phyloP scores from a whole-genome alignment of 2,888 invertebrate species.

The Epinotia brunnichana region DNA sequence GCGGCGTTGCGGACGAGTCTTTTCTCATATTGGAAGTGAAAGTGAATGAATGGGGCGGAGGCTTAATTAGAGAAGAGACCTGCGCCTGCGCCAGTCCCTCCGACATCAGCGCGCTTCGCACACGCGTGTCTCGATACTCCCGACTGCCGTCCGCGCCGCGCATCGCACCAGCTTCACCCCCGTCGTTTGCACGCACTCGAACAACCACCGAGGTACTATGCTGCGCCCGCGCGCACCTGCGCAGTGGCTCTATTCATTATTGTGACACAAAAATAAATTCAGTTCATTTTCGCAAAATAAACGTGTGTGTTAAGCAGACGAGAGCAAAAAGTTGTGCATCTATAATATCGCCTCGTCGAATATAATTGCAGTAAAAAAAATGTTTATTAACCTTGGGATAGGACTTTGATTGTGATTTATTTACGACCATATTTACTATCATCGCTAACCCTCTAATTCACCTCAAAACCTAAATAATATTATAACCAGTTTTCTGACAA shows the following conservation, averaged over 20 bases:
- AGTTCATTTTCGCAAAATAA: slow-evolving; percentile 6
- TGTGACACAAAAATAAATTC: slow-evolving; percentile 23
- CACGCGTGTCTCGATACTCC: slow-evolving; percentile 58
- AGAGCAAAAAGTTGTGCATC: slow-evolving; percentile 9
- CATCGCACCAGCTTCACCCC: slow-evolving; percentile 20
- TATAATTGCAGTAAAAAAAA: background rate
- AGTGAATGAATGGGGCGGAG: slow-evolving; percentile 82
- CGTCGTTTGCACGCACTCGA: slow-evolving; percentile 32
- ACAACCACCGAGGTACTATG: slow-evolving; percentile 42
- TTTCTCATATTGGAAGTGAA: slow-evolving; percentile 82
- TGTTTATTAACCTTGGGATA: background rate
- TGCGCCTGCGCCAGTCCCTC: slow-evolving; percentile 78
- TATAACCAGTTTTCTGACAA: background rate
- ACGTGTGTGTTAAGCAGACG: slow-evolving; percentile 23
- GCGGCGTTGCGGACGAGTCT: slow-evolving; percentile 71
- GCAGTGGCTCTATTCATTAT: slow-evolving; percentile 11
- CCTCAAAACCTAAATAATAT: no score
- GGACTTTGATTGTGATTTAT: background rate
- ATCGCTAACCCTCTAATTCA: background rate
- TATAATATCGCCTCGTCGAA: background rate
- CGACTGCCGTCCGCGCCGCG: slow-evolving; percentile 26
- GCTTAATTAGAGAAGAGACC: slow-evolving; percentile 83
- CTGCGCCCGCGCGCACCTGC: slow-evolving; percentile 36
- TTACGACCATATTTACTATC: background rate
- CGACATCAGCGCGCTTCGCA: slow-evolving; percentile 70